Evolutionary conservation across 2,888 invertebrate genomes (phyloP), one percentile per base, ranked within the genome.

Genomic region (Clistopyga incitator): DNA sequence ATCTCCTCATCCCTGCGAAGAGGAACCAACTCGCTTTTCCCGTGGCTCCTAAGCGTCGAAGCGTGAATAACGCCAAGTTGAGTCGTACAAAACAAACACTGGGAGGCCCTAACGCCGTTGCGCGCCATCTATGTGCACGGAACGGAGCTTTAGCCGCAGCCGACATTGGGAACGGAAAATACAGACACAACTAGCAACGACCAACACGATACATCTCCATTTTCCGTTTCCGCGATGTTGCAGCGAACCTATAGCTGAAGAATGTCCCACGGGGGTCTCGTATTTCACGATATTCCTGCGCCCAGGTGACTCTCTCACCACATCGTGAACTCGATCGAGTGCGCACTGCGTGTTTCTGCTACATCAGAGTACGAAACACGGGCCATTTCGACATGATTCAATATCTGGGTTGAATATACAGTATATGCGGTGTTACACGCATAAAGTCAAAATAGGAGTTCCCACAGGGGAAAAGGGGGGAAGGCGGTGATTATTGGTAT

Each of bases 241-340:
- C 77, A 74, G 56, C 65, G 76, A 79, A 64, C 23, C 80, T 87
- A 84, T 86, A 87, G 86, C 85, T 88, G 87, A 89, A 85, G 87
- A 88, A 90, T 87, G 88, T 89, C 87, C 88, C 90, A 88, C 89
- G 85, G 86, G 91, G 92, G 92, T 90, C 87, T 86, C 89, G 90
- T 90, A 90, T 88, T 88, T 92, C 89, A 89, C 86, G 88, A 90
- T 91, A 86, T 85, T 85, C 81, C 82, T 47, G 52, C 75, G 75
- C 67, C 77, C 78, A 74, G 81, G 65, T 80, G 84, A 77, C 79
- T 84, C 81, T 52, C 74, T 71, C 84, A 20, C 52, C 75, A 23
- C 65, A 71, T 83, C 79, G 61, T 76, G 56, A 75, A 79, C 76
- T 67, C 56, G 59, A 77, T 54, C 68, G 76, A 67, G 54, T 29